Base-by-base conservation (phyloP, 2,888 invertebrate species). In the Drosophila anceps region DNA sequence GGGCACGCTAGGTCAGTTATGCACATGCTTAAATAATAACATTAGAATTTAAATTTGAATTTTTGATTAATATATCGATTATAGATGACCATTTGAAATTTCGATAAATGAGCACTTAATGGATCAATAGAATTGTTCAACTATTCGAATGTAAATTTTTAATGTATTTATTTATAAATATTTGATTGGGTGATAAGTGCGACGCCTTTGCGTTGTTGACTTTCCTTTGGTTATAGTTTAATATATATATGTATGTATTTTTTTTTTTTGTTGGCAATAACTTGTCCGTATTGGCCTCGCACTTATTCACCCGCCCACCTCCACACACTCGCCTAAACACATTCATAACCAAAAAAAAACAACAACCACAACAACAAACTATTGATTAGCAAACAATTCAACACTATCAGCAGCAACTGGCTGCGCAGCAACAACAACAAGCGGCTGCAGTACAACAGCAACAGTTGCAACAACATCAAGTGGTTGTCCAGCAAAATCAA, bases 321-420 rank as follows among this genome's bases (percentile, higher is more conserved):
- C n/a, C 44, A 60, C 48, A 64, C 37, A 33, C 15, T 48, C 64
- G 57, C 39, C 57, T 62, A 64, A 35, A 84, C 54, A 67, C 59
- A 93, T 84, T 91, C 92, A 75, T 94, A 94, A 92, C 93, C 93
- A 86, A 91, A 92, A 92, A 86, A 91, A 92, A 92, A 73, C 87
- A 93, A 82, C 93, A 93, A 84, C 93, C 93, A 87, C 93, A 93
- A 90, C 94, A 94, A 89, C 90, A 93, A 92, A 90, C 93, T 82
- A 93, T 91, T 91, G 92, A 91, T 92, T 93, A 94, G 90, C 91
- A 93, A 92, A 92, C 93, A 88, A 92, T 94, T 89, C 94, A 94
- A 91, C 94, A 94, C 90, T 94, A 94, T 91, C 94, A 94, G 91
- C 93, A 93, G 91, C 93, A 93, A 92, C 93, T 92, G 90, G 93